These are phyloP conservation scores for Scaptomyza montana DNA, from an alignment of 1,140 invertebrate species.

Conservation along the genomic window DNA sequence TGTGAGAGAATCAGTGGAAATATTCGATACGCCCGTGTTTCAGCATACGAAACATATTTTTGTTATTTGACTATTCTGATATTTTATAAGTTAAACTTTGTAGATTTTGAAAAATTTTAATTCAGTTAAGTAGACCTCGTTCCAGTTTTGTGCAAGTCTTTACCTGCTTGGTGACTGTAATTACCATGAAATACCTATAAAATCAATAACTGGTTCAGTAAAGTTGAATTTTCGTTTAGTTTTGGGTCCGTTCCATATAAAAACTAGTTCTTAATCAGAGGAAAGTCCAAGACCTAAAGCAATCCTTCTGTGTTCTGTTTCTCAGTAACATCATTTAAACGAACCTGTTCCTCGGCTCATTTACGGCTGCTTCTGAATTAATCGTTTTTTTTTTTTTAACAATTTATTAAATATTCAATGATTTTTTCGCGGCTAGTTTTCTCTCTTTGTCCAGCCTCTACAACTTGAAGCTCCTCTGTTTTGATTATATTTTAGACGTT, in stretches of 20 bases:
- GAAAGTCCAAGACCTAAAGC: constrained; percentile 1
- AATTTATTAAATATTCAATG: constrained; percentile 1
- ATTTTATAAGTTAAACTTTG: neutral
- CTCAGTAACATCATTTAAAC: neutral
- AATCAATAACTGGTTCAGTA: constrained; percentile 1
- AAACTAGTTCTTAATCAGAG: neutral
- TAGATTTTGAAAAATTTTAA: neutral
- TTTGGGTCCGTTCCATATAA: neutral
- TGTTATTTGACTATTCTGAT: constrained; percentile 35
- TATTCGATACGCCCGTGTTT: neutral
- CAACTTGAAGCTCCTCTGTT: neutral
- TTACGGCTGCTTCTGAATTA: constrained; percentile 1
- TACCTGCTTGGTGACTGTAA: neutral
- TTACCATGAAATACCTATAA: neutral
- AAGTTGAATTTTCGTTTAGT: constrained; percentile 7
- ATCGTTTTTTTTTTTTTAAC: neutral
- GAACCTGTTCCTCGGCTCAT: constrained; percentile 2
- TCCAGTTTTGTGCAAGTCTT: constrained; percentile 1
- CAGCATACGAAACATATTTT: constrained; percentile 1
- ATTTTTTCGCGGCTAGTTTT: constrained; percentile 15
- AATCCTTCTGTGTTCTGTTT: neutral
- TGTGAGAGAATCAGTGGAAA: neutral
- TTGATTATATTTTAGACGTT: constrained; percentile 26
- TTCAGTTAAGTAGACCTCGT: neutral
- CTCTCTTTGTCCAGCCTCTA: neutral